Conservation (phyloP, 2,797 vertebrate genomes). For the Centroberyx gerrardi region DNA sequence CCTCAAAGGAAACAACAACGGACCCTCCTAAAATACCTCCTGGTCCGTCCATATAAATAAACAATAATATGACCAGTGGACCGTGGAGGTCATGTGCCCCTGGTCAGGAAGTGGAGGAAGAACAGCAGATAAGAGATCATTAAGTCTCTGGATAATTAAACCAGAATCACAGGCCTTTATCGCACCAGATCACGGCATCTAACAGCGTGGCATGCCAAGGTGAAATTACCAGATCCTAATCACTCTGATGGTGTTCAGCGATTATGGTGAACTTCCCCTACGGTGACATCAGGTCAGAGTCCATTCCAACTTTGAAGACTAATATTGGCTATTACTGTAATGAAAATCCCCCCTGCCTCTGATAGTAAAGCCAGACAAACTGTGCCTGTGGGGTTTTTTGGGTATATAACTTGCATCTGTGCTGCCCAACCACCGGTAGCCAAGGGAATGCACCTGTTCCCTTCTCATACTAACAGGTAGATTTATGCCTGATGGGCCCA, state of each 20-base stretch:
- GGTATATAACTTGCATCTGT: conserved; percentile 10
- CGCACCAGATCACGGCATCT: conserved; percentile 60
- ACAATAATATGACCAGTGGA: conserved; percentile 67
- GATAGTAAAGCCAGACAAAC: conserved; percentile 6
- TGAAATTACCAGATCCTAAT: conserved; percentile 76
- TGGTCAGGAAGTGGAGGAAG: conserved; percentile 75
- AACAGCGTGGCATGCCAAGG: conserved; percentile 65
- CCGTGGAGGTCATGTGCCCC: conserved; percentile 64
- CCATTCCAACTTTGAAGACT: conserved; percentile 59
- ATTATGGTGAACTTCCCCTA: conserved; percentile 61
- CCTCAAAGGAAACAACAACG: conserved; percentile 76
- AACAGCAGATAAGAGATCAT: conserved; percentile 81
- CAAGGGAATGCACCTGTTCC: conserved; percentile 62
- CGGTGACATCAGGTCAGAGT: conserved; percentile 45
- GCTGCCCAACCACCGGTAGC: neutral
- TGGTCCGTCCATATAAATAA: conserved; percentile 76
- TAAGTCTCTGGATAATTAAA: conserved; percentile 78
- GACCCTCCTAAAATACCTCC: conserved; percentile 73
- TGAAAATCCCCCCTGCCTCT: conserved; percentile 30
- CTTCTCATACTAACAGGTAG: conserved; percentile 52
- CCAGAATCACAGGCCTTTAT: conserved; percentile 68
- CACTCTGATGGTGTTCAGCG: conserved; percentile 71
- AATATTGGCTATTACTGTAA: conserved; percentile 57
- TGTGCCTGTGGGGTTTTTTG: neutral
- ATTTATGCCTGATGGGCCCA: conserved; percentile 36